phyloP scores from a whole-genome alignment of 2,113 vertebrate genomes.

The Ptychochromis oligacanthus region DNA sequence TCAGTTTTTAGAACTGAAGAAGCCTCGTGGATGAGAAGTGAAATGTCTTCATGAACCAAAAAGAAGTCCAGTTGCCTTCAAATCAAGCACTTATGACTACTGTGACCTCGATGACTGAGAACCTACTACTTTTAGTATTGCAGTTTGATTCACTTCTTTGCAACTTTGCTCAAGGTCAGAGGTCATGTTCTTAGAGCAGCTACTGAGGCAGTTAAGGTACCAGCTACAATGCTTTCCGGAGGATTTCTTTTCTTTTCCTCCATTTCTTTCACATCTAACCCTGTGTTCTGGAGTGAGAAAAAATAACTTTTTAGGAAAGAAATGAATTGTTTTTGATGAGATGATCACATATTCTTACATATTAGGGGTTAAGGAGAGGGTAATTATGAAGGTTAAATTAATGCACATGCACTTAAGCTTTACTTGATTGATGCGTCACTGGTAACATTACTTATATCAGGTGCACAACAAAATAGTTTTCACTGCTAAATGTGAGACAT shows the following conservation, averaged over 20 bases:
- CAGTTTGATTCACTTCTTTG: not conserved
- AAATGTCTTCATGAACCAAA: not conserved
- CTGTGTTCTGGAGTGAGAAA: not conserved
- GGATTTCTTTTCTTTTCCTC: not conserved
- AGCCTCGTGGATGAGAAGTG: not conserved
- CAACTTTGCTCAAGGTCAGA: not conserved
- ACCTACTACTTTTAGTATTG: not conserved
- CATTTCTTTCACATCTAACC: rapidly evolving
- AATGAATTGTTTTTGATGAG: too few species aligned
- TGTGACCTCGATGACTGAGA: too few species aligned
- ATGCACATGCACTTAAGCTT: not conserved
- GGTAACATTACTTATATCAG: not conserved
- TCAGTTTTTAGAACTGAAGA: not conserved
- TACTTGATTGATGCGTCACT: too few species aligned
- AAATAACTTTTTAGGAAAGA: too few species aligned
- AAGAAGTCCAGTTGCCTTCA: not conserved
- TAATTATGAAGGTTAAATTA: not conserved
- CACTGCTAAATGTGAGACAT: not conserved
- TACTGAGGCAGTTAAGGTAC: not conserved
- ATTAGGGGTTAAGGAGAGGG: not conserved
- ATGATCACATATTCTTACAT: too few species aligned
- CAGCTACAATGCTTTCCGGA: not conserved
- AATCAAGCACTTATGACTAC: not conserved
- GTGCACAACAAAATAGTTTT: too few species aligned
- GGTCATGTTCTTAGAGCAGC: slow-evolving; percentile 5